phyloP scores from a whole-genome alignment of 2,888 invertebrate genomes.

The Drosophila tripunctata region DNA sequence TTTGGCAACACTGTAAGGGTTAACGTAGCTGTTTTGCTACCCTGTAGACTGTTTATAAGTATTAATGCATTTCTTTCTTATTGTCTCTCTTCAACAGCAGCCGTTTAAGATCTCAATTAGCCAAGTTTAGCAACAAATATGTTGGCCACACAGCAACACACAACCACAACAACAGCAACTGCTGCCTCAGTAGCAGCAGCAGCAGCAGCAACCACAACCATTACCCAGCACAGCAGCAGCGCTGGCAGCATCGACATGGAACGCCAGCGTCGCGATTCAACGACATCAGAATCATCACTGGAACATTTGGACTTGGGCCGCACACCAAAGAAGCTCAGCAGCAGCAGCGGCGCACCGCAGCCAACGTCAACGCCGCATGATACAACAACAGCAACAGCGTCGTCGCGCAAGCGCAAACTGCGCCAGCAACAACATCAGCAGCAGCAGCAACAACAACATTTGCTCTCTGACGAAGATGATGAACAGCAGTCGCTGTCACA shows the following conservation, averaged over 20 bases:
- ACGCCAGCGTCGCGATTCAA: slow-evolving; percentile 82
- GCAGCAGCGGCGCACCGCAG: slow-evolving; percentile 61
- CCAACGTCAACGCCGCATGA: slow-evolving; percentile 79
- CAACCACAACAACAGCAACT: slow-evolving; percentile 49
- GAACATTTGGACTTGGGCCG: slow-evolving; percentile 83
- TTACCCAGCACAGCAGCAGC: slow-evolving; percentile 2
- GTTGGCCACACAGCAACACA: slow-evolving; percentile 60
- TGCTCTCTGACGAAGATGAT: slow-evolving; percentile 72
- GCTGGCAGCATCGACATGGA: slow-evolving; percentile 72
- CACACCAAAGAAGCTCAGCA: slow-evolving; percentile 80
- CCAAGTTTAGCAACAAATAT: slow-evolving; percentile 41
- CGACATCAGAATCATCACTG: slow-evolving; percentile 84
- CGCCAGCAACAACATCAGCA: slow-evolving; percentile 39
- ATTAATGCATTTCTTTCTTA: no score
- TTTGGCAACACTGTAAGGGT: no score
- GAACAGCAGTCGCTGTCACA: slow-evolving; percentile 49
- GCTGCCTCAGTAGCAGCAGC: slow-evolving; percentile 13
- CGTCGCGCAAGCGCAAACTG: slow-evolving; percentile 64
- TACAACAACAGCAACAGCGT: slow-evolving; percentile 19
- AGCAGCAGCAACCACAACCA: slow-evolving; percentile 25
- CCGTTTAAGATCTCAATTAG: slow-evolving; percentile 59
- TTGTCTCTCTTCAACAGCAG: slow-evolving; percentile 17
- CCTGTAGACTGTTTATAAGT: no score
- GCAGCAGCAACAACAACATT: slow-evolving; percentile 27
- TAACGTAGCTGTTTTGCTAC: no score